Base-by-base conservation (phyloP, 2,888 invertebrate species). In the Priocnemis perturbator region DNA sequence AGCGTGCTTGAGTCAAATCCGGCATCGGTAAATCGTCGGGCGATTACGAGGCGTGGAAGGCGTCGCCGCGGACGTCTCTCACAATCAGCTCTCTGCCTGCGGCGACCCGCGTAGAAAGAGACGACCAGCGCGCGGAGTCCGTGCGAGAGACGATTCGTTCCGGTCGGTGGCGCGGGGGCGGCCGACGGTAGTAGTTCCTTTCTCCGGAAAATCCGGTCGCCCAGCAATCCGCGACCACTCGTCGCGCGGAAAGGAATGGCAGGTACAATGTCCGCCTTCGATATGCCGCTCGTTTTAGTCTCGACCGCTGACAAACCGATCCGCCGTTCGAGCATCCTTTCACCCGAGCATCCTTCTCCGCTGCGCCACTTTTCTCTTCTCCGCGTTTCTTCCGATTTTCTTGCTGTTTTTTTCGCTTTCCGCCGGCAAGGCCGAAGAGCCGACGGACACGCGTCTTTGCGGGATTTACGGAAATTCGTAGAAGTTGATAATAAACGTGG, bases 131-230 rank as follows among this genome's bases (percentile, higher is more conserved):
- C 0, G 44, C 19, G 44, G 58, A 48, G 73, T 71, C 67, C 71
- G 77, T 70, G 77, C 72, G 17, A 57, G 48, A 79, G 75, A 68
- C 77, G 78, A 79, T 77, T 73, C 73, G 78, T 79, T 79, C 68
- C 80, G 71, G 73, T 75, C 69, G 63, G 72, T 57, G 69, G 66
- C 37, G 53, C 71, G 71, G 47, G 56, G 69, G 61, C 68, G 7
- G 66, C 60, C 67, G 69, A 58, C 64, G 53, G 67, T 59, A 19
- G 66, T 21, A 55, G 73, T 69, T 71, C 72, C 79, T 75, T 79
- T 79, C 77, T 69, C 72, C 77, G 78, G 80, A 79, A 79, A 73
- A 79, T 79, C 77, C 77, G 77, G 75, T 77, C 74, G 71, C 62
- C 69, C 55, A 67, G 66, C 78, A 72, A 77, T 77, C 67, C 67